Evolutionary conservation across 2,888 invertebrate species (phyloP).

Genomic region (Serripes groenlandicus): DNA sequence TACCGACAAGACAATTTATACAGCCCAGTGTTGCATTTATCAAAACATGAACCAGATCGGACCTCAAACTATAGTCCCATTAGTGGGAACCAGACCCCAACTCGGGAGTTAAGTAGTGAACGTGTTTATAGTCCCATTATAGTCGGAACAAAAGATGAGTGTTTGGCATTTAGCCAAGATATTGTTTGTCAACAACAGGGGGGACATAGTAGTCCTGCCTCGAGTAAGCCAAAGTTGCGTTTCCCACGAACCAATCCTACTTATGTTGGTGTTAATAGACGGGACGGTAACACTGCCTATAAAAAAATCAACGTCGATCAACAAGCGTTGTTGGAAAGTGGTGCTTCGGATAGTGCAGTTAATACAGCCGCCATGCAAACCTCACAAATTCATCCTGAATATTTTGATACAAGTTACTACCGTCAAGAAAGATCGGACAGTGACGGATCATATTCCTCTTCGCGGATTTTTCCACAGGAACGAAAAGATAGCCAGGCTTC

Average conservation of each 20-base stretch:
- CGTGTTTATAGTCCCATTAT: conserved; percentile 69
- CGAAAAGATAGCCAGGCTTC: conserved; percentile 78
- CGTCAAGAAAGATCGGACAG: conserved; percentile 84
- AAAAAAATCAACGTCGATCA: conserved; percentile 79
- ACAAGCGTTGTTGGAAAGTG: conserved; percentile 66
- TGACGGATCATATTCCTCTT: conserved; percentile 85
- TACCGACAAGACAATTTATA: conserved; percentile 68
- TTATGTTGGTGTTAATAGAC: conserved; percentile 82
- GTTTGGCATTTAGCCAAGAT: conserved; percentile 82
- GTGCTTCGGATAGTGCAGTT: conserved; percentile 59
- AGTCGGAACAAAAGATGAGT: conserved; percentile 71
- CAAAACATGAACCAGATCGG: conserved; percentile 54
- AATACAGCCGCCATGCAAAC: conserved; percentile 76
- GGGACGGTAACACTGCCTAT: conserved; percentile 77
- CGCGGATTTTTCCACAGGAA: conserved; percentile 71
- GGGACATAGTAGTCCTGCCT: conserved; percentile 74
- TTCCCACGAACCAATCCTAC: conserved; percentile 86
- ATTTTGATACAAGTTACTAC: conserved; percentile 72
- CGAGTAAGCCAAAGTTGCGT: conserved; percentile 82
- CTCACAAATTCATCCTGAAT: conserved; percentile 74
- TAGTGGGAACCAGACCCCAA: conserved; percentile 47
- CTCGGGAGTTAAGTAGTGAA: conserved; percentile 61
- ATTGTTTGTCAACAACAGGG: conserved; percentile 75
- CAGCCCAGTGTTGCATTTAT: conserved; percentile 67
- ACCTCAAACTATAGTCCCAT: conserved; percentile 58